Evolutionary conservation across 2,888 invertebrate species (phyloP), one percentile per base, ranked within the genome.

Genomic region (Melanostoma mellinum): DNA sequence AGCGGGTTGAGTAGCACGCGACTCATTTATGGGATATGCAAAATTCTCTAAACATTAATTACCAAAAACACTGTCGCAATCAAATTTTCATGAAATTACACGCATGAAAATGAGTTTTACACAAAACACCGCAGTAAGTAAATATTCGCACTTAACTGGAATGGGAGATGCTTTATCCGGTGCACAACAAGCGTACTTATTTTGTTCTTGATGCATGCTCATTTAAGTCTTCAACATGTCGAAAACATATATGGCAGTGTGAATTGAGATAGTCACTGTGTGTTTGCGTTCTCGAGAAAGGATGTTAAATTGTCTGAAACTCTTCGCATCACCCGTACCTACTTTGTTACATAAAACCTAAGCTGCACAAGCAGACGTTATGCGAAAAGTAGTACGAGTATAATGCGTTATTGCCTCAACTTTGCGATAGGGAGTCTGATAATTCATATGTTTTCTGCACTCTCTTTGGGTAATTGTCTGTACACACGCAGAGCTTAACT

Each of bases 221-320:
- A 67, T 81, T 81, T 81, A 81, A 76, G 52, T 72, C 76, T 61
- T 67, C 76, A 72, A 76, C 75, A 81, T 63, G 55, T 52, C 71
- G 55, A 80, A 80, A 75, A 60, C 48, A 53, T 61, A 73, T 61
- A 35, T 20, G 6, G 50, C 44, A 10, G 9, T 20, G 38, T 20
- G 20, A 20, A 20, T 56, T 58, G 58, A n/a, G 32, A 42, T 58
- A 58, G 42, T 58, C 42, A 9, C 35, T 46, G 35, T 46, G 3
- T 10, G 2, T 46, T n/a, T 44, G 33, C 76, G 67, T 58, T 72
- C n/a, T n/a, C 20, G 33, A 48, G 46, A 48, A 52, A 55, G 55
- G 58, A 72, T 58, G 60, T 61, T 81, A 67, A 76, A 76, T 67
- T 81, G 67, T 44, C 61, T 61, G 60, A n/a, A 72, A 55, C 42